Evolutionary conservation across 2,888 invertebrate species (phyloP).

Genomic region (Pseudococcus longispinus): DNA sequence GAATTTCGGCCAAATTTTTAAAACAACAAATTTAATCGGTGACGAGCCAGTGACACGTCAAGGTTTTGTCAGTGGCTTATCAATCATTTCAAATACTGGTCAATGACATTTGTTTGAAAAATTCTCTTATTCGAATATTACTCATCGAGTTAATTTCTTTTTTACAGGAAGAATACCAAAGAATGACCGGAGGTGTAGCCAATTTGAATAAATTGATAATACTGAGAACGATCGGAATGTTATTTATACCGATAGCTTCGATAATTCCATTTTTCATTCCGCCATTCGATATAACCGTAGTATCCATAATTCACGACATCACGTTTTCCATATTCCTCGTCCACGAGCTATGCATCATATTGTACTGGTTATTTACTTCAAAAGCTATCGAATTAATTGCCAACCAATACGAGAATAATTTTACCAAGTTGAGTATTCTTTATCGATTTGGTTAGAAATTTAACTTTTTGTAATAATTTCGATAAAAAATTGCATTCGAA

Average conservation of each 20-base stretch:
- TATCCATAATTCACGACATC: background rate
- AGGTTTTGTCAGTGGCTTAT: too few species aligned
- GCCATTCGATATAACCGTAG: background rate
- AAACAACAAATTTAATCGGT: too few species aligned
- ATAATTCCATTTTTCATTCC: constrained; percentile 22
- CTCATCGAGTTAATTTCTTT: background rate
- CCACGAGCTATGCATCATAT: constrained; percentile 15
- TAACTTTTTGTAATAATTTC: background rate
- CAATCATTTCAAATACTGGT: too few species aligned
- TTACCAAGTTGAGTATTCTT: background rate
- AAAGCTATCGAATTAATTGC: constrained; percentile 16
- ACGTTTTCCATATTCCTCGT: constrained; percentile 18
- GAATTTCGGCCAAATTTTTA: too few species aligned
- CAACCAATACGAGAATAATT: background rate
- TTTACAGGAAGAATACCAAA: constrained; percentile 41
- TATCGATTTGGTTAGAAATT: background rate
- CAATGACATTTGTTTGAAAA: background rate
- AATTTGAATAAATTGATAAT: background rate
- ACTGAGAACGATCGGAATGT: background rate
- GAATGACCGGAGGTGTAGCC: constrained; percentile 7
- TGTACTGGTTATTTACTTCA: constrained; percentile 34
- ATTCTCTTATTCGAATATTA: background rate
- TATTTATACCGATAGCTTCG: background rate
- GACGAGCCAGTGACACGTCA: too few species aligned
- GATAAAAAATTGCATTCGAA: background rate